Evolutionary conservation across 2,797 vertebrate species (phyloP).

Genomic region (Scomberomorus guttatus): DNA sequence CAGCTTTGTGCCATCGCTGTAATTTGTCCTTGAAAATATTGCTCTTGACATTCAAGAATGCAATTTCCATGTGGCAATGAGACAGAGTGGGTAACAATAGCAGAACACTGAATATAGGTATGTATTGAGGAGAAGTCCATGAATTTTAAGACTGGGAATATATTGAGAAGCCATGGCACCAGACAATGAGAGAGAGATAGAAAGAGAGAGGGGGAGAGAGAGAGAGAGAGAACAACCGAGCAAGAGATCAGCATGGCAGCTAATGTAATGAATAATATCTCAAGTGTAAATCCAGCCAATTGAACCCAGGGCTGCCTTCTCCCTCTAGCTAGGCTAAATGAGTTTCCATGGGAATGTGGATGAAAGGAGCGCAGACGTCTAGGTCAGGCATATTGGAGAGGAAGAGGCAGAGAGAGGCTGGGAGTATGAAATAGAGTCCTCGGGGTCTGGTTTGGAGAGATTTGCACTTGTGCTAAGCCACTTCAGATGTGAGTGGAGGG

Average conservation of each 20-base stretch:
- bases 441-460: conserved; percentile 85
- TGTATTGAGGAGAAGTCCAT: conserved; percentile 79
- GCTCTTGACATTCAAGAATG: conserved; percentile 80
- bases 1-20: conserved; percentile 62
- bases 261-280: conserved; percentile 89
- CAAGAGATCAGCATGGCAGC: conserved; percentile 84
- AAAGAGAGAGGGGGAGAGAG: conserved; percentile 38
- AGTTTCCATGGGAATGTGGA: conserved; percentile 87
- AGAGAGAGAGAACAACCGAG: conserved; percentile 68
- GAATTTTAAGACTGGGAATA: conserved; percentile 85
- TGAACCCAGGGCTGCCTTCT: conserved; percentile 83
- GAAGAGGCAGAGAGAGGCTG: conserved; percentile 76
- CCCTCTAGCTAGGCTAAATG: conserved; percentile 83
- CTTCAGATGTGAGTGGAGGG: conserved; percentile 84
- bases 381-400: conserved; percentile 84
- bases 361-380: conserved; percentile 81
- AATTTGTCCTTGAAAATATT: conserved; percentile 82
- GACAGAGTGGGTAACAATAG: conserved; percentile 63
- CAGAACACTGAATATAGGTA: conserved; percentile 75
- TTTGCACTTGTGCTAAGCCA: conserved; percentile 84
- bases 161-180: conserved; percentile 77
- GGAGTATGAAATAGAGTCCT: conserved; percentile 85
- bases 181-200: conserved; percentile 77
- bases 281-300: conserved; percentile 87
- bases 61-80: conserved; percentile 77